Conservation (phyloP, 2,797 vertebrate genomes). For the Enteromius thamalakanensis region DNA sequence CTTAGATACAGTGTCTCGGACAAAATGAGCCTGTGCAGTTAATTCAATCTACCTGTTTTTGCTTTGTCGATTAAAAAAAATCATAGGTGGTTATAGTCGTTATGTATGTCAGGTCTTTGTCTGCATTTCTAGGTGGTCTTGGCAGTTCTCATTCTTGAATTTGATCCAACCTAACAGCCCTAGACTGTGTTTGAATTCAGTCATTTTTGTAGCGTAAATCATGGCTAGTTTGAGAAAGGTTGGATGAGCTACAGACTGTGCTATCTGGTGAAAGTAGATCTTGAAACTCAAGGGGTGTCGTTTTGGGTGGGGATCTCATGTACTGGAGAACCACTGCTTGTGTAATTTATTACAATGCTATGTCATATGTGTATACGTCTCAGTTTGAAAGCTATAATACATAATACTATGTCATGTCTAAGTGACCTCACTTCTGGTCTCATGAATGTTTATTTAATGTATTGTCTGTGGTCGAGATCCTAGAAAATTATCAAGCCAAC, state of each 20-base stretch:
- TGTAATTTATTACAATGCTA: not conserved
- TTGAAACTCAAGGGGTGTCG: constrained; percentile 21
- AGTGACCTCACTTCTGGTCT: not conserved
- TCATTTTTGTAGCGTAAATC: not conserved
- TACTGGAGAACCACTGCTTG: not conserved
- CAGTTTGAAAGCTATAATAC: not conserved
- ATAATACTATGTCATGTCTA: not conserved
- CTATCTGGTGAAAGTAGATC: constrained; percentile 41
- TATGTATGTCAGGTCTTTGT: constrained; percentile 29
- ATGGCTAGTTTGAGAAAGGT: constrained; percentile 21
- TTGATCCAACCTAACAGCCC: constrained; percentile 7
- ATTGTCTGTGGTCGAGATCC: not conserved
- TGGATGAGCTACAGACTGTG: not conserved
- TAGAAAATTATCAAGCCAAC: not conserved
- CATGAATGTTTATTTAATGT: not conserved
- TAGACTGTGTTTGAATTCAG: not conserved
- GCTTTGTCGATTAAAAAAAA: not conserved
- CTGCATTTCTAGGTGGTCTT: not conserved
- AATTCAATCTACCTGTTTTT: not conserved
- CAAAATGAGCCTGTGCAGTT: not conserved
- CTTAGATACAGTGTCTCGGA: not conserved
- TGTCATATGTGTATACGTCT: not conserved
- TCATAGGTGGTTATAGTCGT: not conserved
- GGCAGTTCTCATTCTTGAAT: not conserved
- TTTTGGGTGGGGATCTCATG: constrained; percentile 49